Evolutionary conservation across 2,797 vertebrate genomes (phyloP), one percentile per base, ranked within the genome.

Genomic region (Tachyglossus aculeatus): DNA sequence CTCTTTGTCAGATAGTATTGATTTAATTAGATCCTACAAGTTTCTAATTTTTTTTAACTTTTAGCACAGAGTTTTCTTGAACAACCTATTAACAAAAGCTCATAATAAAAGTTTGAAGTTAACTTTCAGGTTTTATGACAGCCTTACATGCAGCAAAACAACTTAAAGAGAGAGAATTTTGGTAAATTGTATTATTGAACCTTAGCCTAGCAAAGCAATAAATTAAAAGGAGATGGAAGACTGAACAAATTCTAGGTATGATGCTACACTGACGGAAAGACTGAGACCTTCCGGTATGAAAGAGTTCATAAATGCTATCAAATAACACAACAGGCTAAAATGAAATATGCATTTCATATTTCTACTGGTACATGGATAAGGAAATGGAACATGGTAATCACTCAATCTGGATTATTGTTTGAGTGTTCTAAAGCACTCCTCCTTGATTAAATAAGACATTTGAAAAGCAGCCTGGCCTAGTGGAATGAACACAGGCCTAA

Each of bases 41-140:
- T 19, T 22, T 56, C n/a, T n/a, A n/a, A n/a, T n/a, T n/a, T 38
- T 29, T 68, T 62, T n/a, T 53, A 78, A 69, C 62, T 53, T 39
- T 29, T 34, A 34, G 62, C 39, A 33, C n/a, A 10, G 5, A 18
- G 3, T 54, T 41, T 67, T 31, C 50, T 61, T 36, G 37, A 14
- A 50, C 27, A 15, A 15, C n/a, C n/a, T 4, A 47, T 40, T 67
- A 39, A 70, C 50, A 25, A 65, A 58, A 34, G 64, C 53, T 57
- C 47, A 76, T 80, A 74, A 5, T 37, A 37, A 37, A 36, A 67
- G 18, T 11, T 57, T 14, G 4, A 54, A 57, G 45, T 58, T 5
- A 50, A 43, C 9, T 2, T 7, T 22, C 33, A 64, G 13, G 22
- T 32, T 75, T 67, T 27, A 62, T 37, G 16, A 51, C 7, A 2